These are phyloP conservation scores for Calycopis cecrops DNA, from an alignment of 1,140 invertebrate genomes.

Conservation along the genomic window DNA sequence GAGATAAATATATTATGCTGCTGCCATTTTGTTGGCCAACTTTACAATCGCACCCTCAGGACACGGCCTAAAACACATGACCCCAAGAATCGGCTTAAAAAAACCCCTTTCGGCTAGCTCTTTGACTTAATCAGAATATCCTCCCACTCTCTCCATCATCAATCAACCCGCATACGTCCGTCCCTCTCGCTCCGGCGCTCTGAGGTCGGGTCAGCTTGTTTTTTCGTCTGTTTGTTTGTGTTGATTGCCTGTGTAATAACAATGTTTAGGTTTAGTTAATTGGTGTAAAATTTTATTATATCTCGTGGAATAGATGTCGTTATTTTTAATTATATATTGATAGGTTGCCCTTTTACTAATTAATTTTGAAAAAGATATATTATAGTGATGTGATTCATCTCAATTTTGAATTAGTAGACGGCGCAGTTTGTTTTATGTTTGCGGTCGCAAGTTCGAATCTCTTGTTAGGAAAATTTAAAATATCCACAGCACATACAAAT, in stretches of 20 bases:
- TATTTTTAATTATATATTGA: constrained; percentile 9
- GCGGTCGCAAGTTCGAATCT: no score
- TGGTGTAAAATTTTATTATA: constrained; percentile 69
- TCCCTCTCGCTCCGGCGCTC: constrained; percentile 44
- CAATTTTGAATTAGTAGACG: no score
- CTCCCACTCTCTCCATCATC: constrained; percentile 32
- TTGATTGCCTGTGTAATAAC: constrained; percentile 64
- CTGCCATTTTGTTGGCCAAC: no score
- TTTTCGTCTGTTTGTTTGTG: constrained; percentile 50
- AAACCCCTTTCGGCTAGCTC: constrained; percentile 58
- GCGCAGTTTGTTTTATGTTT: no score
- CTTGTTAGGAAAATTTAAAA: no score
- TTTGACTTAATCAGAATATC: constrained; percentile 60
- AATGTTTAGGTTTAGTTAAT: constrained; percentile 63
- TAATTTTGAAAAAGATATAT: no score
- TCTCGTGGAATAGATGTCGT: constrained; percentile 38
- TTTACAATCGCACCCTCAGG: background rate
- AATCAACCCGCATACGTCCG: constrained; percentile 16
- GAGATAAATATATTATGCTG: no score
- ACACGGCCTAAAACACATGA: constrained; percentile 15
- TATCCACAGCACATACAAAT: no score
- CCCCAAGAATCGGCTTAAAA: constrained; percentile 21
- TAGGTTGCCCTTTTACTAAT: no score
- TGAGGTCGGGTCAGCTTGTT: constrained; percentile 61
- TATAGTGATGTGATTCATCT: no score